phyloP scores from a whole-genome alignment of 1,140 invertebrate species.

The Drosophila elegans region DNA sequence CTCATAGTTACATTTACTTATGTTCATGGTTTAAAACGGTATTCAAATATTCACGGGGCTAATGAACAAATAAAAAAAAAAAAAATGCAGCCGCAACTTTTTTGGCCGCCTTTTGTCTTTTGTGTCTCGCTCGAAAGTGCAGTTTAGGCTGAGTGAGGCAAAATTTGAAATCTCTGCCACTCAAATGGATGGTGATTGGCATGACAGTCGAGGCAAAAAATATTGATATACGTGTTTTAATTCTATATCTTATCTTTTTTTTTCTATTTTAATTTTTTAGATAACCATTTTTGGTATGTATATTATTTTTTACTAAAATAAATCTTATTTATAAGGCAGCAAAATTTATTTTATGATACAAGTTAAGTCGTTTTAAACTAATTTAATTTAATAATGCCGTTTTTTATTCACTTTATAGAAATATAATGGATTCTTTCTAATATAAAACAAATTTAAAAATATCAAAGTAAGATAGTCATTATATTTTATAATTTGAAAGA shows the following conservation, averaged over 20 bases:
- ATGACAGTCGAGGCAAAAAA: slow-evolving; percentile 36
- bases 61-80: not conserved
- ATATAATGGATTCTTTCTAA: no score
- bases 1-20: slow-evolving; percentile 35
- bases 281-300: not conserved
- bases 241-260: no score
- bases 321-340: no score
- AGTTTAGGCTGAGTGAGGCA: slow-evolving; percentile 36
- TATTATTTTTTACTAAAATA: no score
- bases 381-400: no score
- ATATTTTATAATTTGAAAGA: no score
- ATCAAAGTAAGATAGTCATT: no score
- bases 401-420: no score
- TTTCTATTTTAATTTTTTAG: not conserved
- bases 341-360: no score
- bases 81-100: slow-evolving; percentile 14
- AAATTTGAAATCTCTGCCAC: slow-evolving; percentile 20
- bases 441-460: no score
- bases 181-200: slow-evolving; percentile 29
- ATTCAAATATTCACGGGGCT: not conserved
- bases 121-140: slow-evolving; percentile 44
- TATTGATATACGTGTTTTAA: slow-evolving; percentile 15
- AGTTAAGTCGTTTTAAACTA: no score
- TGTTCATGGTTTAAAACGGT: slow-evolving; percentile 37
- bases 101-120: slow-evolving; percentile 34